Base-by-base conservation (phyloP, 2,113 vertebrate genomes). In the Chaetodon trifascialis region DNA sequence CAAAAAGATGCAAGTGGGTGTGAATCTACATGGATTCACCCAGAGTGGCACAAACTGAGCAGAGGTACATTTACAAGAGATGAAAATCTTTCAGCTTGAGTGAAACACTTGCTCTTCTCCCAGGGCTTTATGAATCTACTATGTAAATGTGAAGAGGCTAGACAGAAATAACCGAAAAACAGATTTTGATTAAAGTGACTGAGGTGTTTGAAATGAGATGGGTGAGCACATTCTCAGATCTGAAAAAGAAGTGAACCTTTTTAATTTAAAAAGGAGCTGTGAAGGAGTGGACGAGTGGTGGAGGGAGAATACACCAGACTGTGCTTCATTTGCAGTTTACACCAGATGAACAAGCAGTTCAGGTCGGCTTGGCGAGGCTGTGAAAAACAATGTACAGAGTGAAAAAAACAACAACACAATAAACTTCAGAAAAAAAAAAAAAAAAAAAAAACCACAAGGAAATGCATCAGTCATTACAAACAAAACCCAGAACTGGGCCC, bases 191-290 rank as follows among this genome's bases (percentile, higher is more conserved):
- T 62, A 73, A n/a, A 46, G 30, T 34, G n/a, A n/a, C 30, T 15
- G 9, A 5, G 49, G 17, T 54, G 23, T n/a, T 62, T 49, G 21
- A 52, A 82, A 78, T 74, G 21, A 73, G 60, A 44, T 11, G 30
- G n/a, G 49, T 34, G 21, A 75, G 60, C 6, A 7, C 21, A 36
- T 36, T 49, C 59, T 60, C 40, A 47, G n/a, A 65, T 19, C 30
- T 51, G 19, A 47, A 67, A 52, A 30, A 4, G 4, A 42, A 63
- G 15, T 12, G 17, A 56, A 38, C 0, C 6, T 49, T 73, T 44
- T 78, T 46, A 19, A 42, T 30, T 30, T 30, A 30, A 30, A 30
- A 30, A 30, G 30, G 30, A 30, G 30, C 38, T 4, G 38, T 40
- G 8, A 40, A 40, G 38, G 8, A 40, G 5, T 40, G 38, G 38